Conservation (phyloP, 2,113 vertebrate species). For the Himantopus leucocephalus region DNA sequence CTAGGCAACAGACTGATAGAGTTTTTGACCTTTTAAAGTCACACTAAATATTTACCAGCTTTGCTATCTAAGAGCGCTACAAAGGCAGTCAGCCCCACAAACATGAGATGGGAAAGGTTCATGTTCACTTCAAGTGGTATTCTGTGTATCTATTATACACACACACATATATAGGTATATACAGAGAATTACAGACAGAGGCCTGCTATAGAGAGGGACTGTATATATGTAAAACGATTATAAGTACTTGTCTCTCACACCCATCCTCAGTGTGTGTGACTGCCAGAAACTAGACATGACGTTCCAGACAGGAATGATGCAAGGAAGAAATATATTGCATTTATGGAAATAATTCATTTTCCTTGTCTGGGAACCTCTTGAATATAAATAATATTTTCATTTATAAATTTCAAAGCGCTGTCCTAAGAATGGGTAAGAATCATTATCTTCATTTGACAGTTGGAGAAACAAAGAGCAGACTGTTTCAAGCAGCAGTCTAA, state of each 20-base stretch:
- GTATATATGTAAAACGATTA: neutral
- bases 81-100: neutral
- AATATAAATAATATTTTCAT: constrained; percentile 63
- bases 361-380: constrained; percentile 39
- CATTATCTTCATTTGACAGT: constrained; percentile 61
- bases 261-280: neutral
- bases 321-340: constrained; percentile 20
- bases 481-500: constrained; percentile 38
- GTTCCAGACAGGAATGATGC: constrained; percentile 9
- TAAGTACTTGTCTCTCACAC: neutral
- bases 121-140: neutral
- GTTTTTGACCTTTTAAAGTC: neutral
- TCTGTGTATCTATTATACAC: neutral
- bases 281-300: neutral
- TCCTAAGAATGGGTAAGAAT: constrained; percentile 51
- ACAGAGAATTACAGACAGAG: neutral
- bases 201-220: neutral
- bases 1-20: neutral
- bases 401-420: constrained; percentile 49
- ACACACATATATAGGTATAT: too few species aligned
- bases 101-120: neutral
- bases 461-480: constrained; percentile 55
- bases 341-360: constrained; percentile 58
- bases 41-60: neutral
- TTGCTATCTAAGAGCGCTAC: neutral